phyloP scores from a whole-genome alignment of 2,888 invertebrate genomes.

The Parascotia fuliginaria region DNA sequence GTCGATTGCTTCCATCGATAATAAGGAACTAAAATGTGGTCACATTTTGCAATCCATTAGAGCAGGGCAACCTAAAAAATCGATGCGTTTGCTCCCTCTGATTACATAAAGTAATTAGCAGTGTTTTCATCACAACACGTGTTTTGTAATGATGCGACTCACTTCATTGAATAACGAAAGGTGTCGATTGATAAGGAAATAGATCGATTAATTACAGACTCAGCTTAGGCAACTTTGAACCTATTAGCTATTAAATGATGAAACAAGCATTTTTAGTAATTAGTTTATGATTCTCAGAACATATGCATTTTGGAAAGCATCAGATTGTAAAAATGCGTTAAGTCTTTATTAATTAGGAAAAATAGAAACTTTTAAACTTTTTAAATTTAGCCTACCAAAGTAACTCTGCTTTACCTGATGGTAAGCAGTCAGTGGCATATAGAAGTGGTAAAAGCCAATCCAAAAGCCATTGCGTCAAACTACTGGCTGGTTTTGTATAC shows the following conservation, averaged over 20 bases:
- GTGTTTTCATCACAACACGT: slow-evolving; percentile 45
- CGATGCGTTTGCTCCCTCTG: slow-evolving; percentile 26
- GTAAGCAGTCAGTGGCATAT: too few relatives aligned
- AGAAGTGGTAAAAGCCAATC: too few relatives aligned
- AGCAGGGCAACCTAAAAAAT: slow-evolving; percentile 44
- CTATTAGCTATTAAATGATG: too few relatives aligned
- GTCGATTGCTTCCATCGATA: slow-evolving; percentile 11
- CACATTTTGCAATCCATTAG: slow-evolving; percentile 30
- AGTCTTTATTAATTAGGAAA: too few relatives aligned
- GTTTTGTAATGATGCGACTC: slow-evolving; percentile 39
- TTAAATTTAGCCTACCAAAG: too few relatives aligned
- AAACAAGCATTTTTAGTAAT: too few relatives aligned
- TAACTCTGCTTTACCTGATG: too few relatives aligned
- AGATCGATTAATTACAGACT: neutral
- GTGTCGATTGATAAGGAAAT: slow-evolving; percentile 1
- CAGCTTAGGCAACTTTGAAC: too few relatives aligned
- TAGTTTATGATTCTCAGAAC: neutral
- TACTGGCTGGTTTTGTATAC: neutral
- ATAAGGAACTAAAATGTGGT: slow-evolving; percentile 11
- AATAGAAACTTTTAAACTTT: slow-evolving; percentile 5
- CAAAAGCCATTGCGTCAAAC: slow-evolving; percentile 16
- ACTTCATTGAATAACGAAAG: slow-evolving; percentile 33
- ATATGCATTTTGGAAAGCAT: too few relatives aligned
- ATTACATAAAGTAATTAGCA: slow-evolving; percentile 59
- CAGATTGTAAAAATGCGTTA: too few relatives aligned